Percentiles rank a stretch among this genome's conserved stretches.
Evolutionary conservation across 2,888 invertebrate genomes (phyloP).

Genomic region (Hydropsyche betteni): DNA sequence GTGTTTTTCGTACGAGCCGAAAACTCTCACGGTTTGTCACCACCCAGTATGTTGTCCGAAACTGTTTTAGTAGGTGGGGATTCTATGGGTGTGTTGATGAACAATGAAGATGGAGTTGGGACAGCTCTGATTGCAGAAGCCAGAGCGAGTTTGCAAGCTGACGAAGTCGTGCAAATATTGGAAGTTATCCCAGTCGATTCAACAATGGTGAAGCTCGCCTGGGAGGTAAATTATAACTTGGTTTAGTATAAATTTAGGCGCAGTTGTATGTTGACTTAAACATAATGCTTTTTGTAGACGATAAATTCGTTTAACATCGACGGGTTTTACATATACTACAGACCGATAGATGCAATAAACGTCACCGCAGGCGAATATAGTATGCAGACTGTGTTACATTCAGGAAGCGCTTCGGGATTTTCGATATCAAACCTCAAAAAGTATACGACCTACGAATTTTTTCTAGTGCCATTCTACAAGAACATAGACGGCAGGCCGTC

Average conservation of each 20-base stretch:
- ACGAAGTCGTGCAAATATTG: slow-evolving; percentile 80
- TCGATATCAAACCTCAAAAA: slow-evolving; percentile 82
- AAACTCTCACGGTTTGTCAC: slow-evolving; percentile 85
- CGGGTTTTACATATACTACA: slow-evolving; percentile 85
- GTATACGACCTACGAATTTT: slow-evolving; percentile 90
- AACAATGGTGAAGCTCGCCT: slow-evolving; percentile 85
- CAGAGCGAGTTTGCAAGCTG: slow-evolving; percentile 76
- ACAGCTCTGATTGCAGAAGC: slow-evolving; percentile 75
- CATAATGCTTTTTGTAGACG: slow-evolving; percentile 59
- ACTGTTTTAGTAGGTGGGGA: slow-evolving; percentile 70
- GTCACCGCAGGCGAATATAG: slow-evolving; percentile 70
- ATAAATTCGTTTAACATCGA: slow-evolving; percentile 82
- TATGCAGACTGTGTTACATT: slow-evolving; percentile 82
- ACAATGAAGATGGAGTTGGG: slow-evolving; percentile 59
- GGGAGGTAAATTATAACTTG: slow-evolving; percentile 73
- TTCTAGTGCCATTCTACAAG: slow-evolving; percentile 90
- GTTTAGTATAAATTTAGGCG: background rate
- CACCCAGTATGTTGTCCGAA: slow-evolving; percentile 82
- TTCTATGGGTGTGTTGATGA: slow-evolving; percentile 58
- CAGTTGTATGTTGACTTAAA: slow-evolving; percentile 32
- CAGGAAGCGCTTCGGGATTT: slow-evolving; percentile 81
- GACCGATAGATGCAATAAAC: slow-evolving; percentile 69
- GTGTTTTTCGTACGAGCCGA: slow-evolving; percentile 89
- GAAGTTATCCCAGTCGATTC: slow-evolving; percentile 86
- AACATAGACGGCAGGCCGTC: slow-evolving; percentile 89